A percentile compares a stretch with the other conserved stretches of the same genome.
These are phyloP conservation scores for Limanda limanda DNA, from an alignment of 2,113 vertebrate genomes.

Conservation along the genomic window DNA sequence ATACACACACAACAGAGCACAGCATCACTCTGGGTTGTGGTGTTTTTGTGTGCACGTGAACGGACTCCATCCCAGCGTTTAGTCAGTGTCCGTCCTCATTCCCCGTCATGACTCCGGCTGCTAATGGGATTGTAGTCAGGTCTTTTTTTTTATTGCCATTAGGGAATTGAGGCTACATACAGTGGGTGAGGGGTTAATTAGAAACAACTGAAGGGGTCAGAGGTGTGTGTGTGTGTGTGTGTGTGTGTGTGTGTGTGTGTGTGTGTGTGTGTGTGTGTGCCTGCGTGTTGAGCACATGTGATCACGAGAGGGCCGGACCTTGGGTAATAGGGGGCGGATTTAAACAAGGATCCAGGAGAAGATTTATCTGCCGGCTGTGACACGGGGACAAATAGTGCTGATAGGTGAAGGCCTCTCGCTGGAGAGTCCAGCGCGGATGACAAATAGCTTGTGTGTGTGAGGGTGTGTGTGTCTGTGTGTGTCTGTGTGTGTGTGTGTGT, in stretches of 20 bases:
- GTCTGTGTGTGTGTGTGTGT: conserved; percentile 26
- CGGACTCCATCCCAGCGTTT: conserved; percentile 35
- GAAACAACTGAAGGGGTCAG: conserved; percentile 91
- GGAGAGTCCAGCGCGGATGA: conserved; percentile 80
- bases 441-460: conserved; percentile 56
- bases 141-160: conserved; percentile 86
- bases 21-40: not conserved
- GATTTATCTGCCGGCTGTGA: conserved; percentile 95
- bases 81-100: conserved; percentile 61
- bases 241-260: conserved; percentile 9
- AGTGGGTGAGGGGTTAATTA: conserved; percentile 95
- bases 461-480: conserved; percentile 20
- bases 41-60: not conserved
- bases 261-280: conserved; percentile 14
- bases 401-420: conserved; percentile 92
- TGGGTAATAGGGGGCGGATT: conserved; percentile 88
- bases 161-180: conserved; percentile 80
- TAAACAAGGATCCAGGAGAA: conserved; percentile 87
- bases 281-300: conserved; percentile 69
- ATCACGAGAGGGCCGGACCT: conserved; percentile 87
- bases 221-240: conserved; percentile 54
- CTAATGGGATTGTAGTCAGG: conserved; percentile 86
- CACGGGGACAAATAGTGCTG: conserved; percentile 92
- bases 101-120: conserved; percentile 69
- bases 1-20: not conserved